Percentiles rank a stretch among this genome's conserved stretches.
phyloP scores from a whole-genome alignment of 2,888 invertebrate genomes.

The Chrysolina americana region DNA sequence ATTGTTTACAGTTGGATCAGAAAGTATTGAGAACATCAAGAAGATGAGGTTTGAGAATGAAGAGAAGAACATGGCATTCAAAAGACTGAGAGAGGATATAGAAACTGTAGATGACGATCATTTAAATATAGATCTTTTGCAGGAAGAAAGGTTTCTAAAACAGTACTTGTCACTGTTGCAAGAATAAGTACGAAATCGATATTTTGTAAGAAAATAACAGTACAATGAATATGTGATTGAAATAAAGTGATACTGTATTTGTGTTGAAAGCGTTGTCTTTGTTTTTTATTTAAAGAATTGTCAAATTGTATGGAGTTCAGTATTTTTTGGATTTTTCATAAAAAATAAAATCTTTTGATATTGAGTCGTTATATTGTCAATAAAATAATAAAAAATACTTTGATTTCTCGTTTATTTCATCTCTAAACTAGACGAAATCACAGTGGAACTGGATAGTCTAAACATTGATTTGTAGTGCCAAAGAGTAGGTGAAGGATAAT shows the following conservation, averaged over 20 bases:
- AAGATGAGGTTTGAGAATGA: slow-evolving; percentile 56
- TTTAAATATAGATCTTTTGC: slow-evolving; percentile 78
- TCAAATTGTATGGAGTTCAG: too few relatives aligned
- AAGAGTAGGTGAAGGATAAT: too few relatives aligned
- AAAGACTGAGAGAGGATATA: slow-evolving; percentile 75
- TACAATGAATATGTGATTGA: slow-evolving; percentile 5
- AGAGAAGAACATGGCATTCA: slow-evolving; percentile 73
- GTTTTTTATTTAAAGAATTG: too few relatives aligned
- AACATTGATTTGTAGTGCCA: too few relatives aligned
- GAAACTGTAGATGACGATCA: slow-evolving; percentile 79
- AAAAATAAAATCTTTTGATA: too few relatives aligned
- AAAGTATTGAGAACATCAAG: slow-evolving; percentile 55
- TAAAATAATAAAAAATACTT: too few relatives aligned
- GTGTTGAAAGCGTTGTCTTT: neutral
- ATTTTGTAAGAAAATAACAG: slow-evolving; percentile 17
- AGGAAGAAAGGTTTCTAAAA: slow-evolving; percentile 79
- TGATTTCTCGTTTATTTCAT: too few relatives aligned
- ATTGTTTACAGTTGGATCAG: slow-evolving; percentile 50
- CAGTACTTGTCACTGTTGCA: slow-evolving; percentile 77
- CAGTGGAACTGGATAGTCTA: too few relatives aligned
- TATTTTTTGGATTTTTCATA: too few relatives aligned
- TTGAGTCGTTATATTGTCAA: too few relatives aligned
- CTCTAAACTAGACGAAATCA: too few relatives aligned
- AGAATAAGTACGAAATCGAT: slow-evolving; percentile 42
- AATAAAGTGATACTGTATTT: slow-evolving; percentile 13